Percentiles rank a stretch among this genome's conserved stretches.
Conservation (phyloP, 2,113 vertebrate species). For the Lasiurus borealis region DNA sequence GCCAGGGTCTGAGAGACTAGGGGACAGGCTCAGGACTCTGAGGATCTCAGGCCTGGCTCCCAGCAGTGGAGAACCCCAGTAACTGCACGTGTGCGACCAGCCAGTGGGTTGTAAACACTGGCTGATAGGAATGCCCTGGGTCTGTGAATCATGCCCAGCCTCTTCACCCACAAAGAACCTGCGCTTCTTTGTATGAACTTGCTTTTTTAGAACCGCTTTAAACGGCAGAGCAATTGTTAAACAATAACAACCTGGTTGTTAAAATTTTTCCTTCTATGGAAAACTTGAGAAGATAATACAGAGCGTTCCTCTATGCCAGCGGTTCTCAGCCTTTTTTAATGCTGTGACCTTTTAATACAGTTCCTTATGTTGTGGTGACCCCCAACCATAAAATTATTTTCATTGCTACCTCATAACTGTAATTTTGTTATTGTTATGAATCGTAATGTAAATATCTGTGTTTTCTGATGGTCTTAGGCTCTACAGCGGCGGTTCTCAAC, state of each 20-base stretch:
- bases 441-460: too few relatives aligned
- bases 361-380: too few relatives aligned
- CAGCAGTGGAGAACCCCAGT: background rate
- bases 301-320: background rate
- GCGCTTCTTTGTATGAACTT: background rate
- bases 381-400: too few relatives aligned
- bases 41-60: background rate
- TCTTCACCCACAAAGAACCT: background rate
- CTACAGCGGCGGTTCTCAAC: too few relatives aligned
- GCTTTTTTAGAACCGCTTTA: slow-evolving; percentile 12
- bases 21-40: background rate
- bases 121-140: background rate
- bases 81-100: background rate
- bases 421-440: too few relatives aligned
- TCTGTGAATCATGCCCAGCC: background rate
- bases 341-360: too few relatives aligned
- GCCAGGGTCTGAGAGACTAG: background rate
- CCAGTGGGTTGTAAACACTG: background rate
- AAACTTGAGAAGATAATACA: background rate
- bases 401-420: too few relatives aligned
- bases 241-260: too few relatives aligned
- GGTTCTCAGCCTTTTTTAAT: too few relatives aligned
- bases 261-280: background rate
- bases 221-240: background rate
- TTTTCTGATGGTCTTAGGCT: too few relatives aligned